phyloP scores from a whole-genome alignment of 2,888 invertebrate genomes.

The Hypselothyrea guttata region DNA sequence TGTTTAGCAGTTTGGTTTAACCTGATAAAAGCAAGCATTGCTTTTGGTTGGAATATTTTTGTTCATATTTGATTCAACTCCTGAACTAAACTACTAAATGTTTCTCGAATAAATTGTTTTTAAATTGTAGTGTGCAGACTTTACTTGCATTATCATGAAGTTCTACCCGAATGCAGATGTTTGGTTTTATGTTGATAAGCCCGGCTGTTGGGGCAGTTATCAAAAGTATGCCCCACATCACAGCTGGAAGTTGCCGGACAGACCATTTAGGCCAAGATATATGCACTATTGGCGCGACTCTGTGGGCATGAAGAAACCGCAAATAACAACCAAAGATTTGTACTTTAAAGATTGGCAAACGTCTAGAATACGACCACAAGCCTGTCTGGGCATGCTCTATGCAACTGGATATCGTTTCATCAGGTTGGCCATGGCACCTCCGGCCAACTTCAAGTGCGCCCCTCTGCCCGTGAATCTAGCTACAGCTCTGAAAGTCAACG shows the following conservation, averaged over 20 bases:
- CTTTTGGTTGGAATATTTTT: no score
- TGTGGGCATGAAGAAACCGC: slow-evolving; percentile 47
- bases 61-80: no score
- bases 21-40: no score
- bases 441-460: slow-evolving; percentile 72
- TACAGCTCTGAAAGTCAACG: slow-evolving; percentile 40
- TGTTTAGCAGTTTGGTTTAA: no score
- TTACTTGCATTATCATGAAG: slow-evolving; percentile 48
- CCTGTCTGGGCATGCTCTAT: slow-evolving; percentile 71
- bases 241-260: slow-evolving; percentile 57
- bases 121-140: neutral
- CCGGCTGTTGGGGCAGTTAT: slow-evolving; percentile 57
- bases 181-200: slow-evolving; percentile 59
- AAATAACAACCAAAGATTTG: slow-evolving; percentile 55
- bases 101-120: no score
- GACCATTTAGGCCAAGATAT: slow-evolving; percentile 28
- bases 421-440: slow-evolving; percentile 51
- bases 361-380: slow-evolving; percentile 60
- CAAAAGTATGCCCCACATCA: slow-evolving; percentile 43
- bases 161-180: slow-evolving; percentile 59
- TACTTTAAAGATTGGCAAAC: slow-evolving; percentile 54
- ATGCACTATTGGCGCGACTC: slow-evolving; percentile 72
- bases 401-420: slow-evolving; percentile 73
- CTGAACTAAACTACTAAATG: no score
- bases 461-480: slow-evolving; percentile 66